Conservation (phyloP, 2,113 vertebrate species). For the Cichladusa arquata region DNA sequence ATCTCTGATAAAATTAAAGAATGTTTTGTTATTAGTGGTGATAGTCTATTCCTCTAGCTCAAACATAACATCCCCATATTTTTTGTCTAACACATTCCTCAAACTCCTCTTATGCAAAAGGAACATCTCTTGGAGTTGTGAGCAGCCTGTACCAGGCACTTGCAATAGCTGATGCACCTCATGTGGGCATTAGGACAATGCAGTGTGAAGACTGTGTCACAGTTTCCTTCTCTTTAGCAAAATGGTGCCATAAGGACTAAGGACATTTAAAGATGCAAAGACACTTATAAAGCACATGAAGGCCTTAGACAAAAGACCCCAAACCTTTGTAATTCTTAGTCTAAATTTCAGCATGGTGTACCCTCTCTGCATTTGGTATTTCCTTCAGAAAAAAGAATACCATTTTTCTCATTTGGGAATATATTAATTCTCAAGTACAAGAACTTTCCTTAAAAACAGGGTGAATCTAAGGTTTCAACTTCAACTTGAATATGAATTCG, state of each 20-base stretch:
- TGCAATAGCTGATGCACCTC: not conserved
- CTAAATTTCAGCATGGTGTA: not conserved
- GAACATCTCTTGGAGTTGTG: not conserved
- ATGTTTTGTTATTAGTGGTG: not conserved
- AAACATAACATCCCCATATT: not conserved
- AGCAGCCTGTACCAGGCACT: not conserved
- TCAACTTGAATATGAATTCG: not conserved
- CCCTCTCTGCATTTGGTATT: not conserved
- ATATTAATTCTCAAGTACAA: not conserved
- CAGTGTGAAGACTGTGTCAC: fast-evolving
- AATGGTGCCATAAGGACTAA: not conserved
- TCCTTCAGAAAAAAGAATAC: not conserved
- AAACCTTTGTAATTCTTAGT: not conserved
- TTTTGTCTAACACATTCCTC: not conserved
- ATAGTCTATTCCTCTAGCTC: not conserved
- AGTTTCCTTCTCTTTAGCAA: not conserved
- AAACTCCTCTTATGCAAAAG: not conserved
- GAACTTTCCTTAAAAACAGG: not conserved
- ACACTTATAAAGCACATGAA: not conserved
- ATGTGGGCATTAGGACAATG: not conserved
- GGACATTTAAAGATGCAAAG: not conserved
- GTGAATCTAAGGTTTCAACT: not conserved
- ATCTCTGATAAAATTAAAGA: not conserved
- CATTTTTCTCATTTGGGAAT: not conserved
- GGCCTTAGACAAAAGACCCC: not conserved